Evolutionary conservation across 2,888 invertebrate genomes (phyloP), one percentile per base, ranked within the genome.

Genomic region (Laspeyria flexula): DNA sequence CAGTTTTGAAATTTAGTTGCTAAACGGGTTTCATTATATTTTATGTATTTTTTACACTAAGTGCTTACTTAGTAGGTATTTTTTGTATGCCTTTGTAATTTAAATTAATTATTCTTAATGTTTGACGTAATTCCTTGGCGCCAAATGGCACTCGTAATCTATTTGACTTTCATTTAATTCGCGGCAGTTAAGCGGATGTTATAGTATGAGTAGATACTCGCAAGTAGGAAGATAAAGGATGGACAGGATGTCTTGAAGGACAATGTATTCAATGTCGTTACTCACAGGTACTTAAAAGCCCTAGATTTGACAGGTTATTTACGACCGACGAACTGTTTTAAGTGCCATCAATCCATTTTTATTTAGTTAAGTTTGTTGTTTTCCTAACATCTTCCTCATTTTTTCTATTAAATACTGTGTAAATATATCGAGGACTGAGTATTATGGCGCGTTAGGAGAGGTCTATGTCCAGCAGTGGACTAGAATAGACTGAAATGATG

Each of bases 161-260:
- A 16, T 16, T 34, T 15, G n/a, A 35, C 18, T 35, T 35, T 18
- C 34, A 35, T 35, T n/a, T 7, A 34, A 34, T 3, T 18, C 4
- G 5, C n/a, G 15, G 33, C 47, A 27, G 33, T 34, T 33, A 23
- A 3, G 33, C 50, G 49, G 43, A 35, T 46, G 55, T 29, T 51
- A 55, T 60, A 56, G 39, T 30, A n/a, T 55, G 51, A 30, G 43
- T 9, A 47, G 38, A 60, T 60, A n/a, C n/a, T n/a, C n/a, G n/a
- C n/a, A 60, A 55, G 39, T 60, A 43, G 34, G n/a, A 47, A 44
- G 50, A 60, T 60, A 44, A 59, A 43, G 47, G 41, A 55, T 47
- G 43, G 9, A 25, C 9, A 25, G 25, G 25, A 25, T 6, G 25
- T 3, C 4, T 6, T 18, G 18, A 25, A 25, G 18, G 21, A 47